Evolutionary conservation across 2,113 vertebrate species (phyloP).

Genomic region (Thamnaconus septentrionalis): DNA sequence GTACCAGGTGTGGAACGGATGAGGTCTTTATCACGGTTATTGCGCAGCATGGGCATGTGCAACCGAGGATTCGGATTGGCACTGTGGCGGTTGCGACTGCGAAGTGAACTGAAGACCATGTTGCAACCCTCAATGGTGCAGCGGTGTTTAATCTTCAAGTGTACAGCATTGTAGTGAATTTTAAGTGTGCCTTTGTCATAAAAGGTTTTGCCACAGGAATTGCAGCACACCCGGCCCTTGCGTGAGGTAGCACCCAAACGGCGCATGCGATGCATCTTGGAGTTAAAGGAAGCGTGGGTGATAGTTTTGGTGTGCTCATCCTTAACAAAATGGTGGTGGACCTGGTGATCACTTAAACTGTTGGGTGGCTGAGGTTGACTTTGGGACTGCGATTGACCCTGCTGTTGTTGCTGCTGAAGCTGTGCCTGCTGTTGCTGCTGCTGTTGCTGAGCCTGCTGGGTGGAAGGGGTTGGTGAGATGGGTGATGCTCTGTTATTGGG

Average conservation of each 20-base stretch:
- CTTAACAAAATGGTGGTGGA: constrained; percentile 85
- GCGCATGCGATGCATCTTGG: constrained; percentile 96
- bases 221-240: constrained; percentile 97
- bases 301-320: constrained; percentile 86
- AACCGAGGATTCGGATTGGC: constrained; percentile 97
- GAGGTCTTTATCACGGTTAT: constrained; percentile 98
- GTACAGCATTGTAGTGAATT: constrained; percentile 98
- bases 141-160: constrained; percentile 97
- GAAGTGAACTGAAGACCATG: constrained; percentile 98
- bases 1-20: constrained; percentile 91
- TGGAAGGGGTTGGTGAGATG: constrained; percentile 73
- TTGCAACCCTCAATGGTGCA: constrained; percentile 99
- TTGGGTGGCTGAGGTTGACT: constrained; percentile 72
- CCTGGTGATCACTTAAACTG: constrained; percentile 83
- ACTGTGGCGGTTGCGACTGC: constrained; percentile 97
- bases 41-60: constrained; percentile 99
- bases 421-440: constrained; percentile 79
- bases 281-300: constrained; percentile 81
- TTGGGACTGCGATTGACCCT: constrained; percentile 70
- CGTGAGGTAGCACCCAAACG: constrained; percentile 95
- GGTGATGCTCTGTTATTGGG: constrained; percentile 86
- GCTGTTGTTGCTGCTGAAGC: constrained; percentile 81
- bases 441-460: constrained; percentile 70
- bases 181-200: constrained; percentile 99
- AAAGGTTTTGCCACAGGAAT: constrained; percentile 98